A percentile compares a stretch with the other conserved stretches of the same genome.
Conservation (phyloP, 2,113 vertebrate species). For the Trachemys scripta region DNA sequence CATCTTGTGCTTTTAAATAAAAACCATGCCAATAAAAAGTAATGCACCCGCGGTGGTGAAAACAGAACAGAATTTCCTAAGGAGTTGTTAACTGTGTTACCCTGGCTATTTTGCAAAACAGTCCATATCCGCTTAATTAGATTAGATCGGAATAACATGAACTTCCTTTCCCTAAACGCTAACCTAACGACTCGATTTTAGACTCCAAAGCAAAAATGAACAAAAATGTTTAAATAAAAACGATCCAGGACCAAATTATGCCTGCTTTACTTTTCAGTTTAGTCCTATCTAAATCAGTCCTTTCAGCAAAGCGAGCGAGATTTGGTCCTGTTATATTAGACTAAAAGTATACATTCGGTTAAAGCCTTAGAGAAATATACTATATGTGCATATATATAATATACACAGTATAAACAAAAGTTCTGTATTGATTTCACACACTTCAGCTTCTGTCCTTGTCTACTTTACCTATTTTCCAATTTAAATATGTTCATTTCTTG, state of each 20-base stretch:
- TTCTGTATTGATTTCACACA: not conserved
- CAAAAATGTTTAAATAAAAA: constrained; percentile 58
- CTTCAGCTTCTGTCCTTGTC: not conserved
- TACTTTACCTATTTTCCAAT: rapidly evolving
- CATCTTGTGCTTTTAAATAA: not conserved
- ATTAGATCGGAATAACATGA: constrained; percentile 31
- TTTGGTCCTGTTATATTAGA: constrained; percentile 16
- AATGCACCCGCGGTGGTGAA: not conserved
- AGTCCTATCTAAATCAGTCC: not conserved
- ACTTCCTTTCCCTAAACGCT: constrained; percentile 39
- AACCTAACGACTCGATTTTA: constrained; percentile 29
- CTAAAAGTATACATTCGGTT: not conserved
- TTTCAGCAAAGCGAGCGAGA: not conserved
- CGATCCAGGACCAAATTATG: constrained; percentile 11
- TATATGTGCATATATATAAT: not conserved
- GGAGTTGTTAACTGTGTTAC: not conserved
- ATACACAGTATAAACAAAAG: not conserved
- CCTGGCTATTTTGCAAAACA: not conserved
- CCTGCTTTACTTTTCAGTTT: not conserved
- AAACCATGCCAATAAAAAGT: not conserved
- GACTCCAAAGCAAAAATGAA: not conserved
- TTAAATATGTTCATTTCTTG: not conserved
- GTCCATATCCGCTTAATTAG: not conserved
- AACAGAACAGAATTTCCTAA: not conserved
- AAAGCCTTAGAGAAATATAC: constrained; percentile 20